A percentile compares a stretch with the other conserved stretches of the same genome.
Conservation (phyloP, 2,113 vertebrate genomes). For the Eulemur macaco region DNA sequence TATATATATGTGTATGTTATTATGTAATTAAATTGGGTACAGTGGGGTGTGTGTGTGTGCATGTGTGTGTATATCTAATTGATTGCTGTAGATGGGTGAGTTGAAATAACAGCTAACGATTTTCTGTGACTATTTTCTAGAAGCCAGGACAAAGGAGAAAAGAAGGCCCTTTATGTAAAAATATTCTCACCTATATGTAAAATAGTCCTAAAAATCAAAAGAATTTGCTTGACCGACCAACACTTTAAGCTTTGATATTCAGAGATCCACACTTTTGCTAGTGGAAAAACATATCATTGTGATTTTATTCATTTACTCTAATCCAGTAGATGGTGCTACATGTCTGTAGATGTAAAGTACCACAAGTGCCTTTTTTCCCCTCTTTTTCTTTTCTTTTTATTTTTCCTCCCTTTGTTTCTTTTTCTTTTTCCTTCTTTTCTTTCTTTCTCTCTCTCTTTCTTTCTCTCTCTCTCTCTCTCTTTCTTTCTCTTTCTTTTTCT, state of each 20-base stretch:
- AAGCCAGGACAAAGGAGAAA: not conserved
- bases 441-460: not conserved
- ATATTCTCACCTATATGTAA: not conserved
- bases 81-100: not conserved
- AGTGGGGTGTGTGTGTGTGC: not conserved
- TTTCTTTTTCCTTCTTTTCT: not conserved
- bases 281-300: not conserved
- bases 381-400: not conserved
- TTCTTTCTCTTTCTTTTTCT: not conserved
- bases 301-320: slow-evolving; percentile 35
- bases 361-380: not conserved
- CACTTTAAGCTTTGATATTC: not conserved
- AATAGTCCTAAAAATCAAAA: not conserved
- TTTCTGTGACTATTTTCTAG: not conserved
- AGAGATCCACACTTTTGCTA: not conserved
- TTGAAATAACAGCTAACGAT: slow-evolving; percentile 32
- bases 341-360: slow-evolving; percentile 78
- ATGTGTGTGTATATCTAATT: not conserved
- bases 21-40: not conserved
- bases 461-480: not conserved
- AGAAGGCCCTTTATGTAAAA: not conserved
- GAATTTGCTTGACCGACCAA: slow-evolving; percentile 30
- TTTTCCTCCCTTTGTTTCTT: not conserved
- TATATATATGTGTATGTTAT: not conserved
- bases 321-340: slow-evolving; percentile 88